phyloP scores from a whole-genome alignment of 2,113 vertebrate genomes.

The Leuciscus idus region DNA sequence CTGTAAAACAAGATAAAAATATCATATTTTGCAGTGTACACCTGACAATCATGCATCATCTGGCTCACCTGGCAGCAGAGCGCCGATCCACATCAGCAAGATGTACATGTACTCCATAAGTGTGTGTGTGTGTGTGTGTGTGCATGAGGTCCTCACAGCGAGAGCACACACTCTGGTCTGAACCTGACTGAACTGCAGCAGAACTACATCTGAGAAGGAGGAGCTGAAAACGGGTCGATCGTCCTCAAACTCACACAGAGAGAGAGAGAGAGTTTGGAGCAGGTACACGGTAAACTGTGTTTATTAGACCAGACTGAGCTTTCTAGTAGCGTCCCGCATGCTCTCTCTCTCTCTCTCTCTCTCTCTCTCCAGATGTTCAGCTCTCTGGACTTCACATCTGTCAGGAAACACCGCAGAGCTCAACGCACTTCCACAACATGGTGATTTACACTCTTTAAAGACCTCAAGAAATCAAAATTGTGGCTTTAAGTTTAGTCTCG shows the following conservation, averaged over 20 bases:
- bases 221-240: conserved; percentile 21
- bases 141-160: conserved; percentile 5
- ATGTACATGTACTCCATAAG: conserved; percentile 47
- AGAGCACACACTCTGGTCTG: conserved; percentile 35
- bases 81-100: conserved; percentile 41
- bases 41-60: background rate
- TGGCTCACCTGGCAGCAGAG: conserved; percentile 51
- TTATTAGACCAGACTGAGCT: background rate
- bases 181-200: conserved; percentile 29
- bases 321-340: background rate
- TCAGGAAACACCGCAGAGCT: conserved; percentile 8
- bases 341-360: conserved; percentile 13
- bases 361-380: background rate
- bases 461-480: background rate
- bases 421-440: background rate
- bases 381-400: background rate
- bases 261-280: conserved; percentile 1
- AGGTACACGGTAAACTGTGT: background rate
- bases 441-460: background rate
- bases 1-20: no score
- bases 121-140: conserved; percentile 35
- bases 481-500: background rate
- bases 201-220: conserved; percentile 43
- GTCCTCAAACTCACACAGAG: background rate
- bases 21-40: no score